Conservation (phyloP, 2,797 vertebrate species). For the Sitta carolinensis region DNA sequence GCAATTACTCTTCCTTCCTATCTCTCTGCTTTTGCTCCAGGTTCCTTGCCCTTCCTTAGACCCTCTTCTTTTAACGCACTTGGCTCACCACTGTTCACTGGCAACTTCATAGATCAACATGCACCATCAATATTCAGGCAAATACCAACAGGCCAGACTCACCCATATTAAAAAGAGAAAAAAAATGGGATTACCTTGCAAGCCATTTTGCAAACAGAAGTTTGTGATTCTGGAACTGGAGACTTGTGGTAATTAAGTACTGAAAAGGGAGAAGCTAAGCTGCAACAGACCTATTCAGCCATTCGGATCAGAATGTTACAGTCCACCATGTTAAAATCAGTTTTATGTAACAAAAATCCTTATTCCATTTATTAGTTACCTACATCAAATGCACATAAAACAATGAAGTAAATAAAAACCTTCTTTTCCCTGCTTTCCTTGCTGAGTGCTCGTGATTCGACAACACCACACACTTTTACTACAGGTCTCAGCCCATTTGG, state of each 20-base stretch:
- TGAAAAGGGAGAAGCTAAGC: neutral
- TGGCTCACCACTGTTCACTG: neutral
- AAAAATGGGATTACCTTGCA: neutral
- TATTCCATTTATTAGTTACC: neutral
- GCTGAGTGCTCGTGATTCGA: neutral
- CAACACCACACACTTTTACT: conserved; percentile 73
- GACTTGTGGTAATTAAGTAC: neutral
- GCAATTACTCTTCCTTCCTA: neutral
- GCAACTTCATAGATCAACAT: accelerated
- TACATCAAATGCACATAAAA: neutral
- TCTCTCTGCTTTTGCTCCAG: neutral
- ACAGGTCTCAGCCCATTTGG: conserved; percentile 85
- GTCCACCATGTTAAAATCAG: neutral
- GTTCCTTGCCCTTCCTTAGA: neutral
- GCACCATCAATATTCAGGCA: neutral
- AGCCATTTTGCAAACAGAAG: neutral
- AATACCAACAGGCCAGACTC: neutral
- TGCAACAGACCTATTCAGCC: neutral
- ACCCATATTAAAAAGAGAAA: neutral
- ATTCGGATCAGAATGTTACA: neutral
- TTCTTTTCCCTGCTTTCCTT: conserved; percentile 57
- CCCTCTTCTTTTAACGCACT: neutral
- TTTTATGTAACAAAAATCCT: neutral
- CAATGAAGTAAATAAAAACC: conserved; percentile 54
- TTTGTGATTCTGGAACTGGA: neutral